phyloP scores from a whole-genome alignment of 2,113 vertebrate species.

The Platysternon megacephalum region DNA sequence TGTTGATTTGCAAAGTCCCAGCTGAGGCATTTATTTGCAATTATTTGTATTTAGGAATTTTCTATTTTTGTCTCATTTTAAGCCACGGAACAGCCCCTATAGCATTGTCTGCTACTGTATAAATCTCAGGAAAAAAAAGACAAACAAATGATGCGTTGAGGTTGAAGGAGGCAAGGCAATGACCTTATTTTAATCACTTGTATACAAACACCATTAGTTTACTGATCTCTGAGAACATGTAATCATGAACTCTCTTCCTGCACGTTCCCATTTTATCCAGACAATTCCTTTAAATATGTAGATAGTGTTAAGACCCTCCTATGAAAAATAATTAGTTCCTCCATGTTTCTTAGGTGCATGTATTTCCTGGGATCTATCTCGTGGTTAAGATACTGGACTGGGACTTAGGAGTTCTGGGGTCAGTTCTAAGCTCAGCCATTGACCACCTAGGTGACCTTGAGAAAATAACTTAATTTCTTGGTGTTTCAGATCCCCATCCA shows the following conservation, averaged over 20 bases:
- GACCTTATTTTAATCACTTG: slow-evolving; percentile 32
- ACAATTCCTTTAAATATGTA: neutral
- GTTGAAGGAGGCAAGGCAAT: neutral
- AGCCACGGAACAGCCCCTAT: slow-evolving; percentile 1
- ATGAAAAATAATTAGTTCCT: neutral
- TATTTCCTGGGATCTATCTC: neutral
- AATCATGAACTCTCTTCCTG: neutral
- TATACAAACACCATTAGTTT: neutral
- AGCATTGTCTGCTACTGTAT: neutral
- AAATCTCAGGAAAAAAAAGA: neutral
- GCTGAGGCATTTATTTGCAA: slow-evolving; percentile 42
- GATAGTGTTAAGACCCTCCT: neutral
- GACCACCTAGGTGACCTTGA: neutral
- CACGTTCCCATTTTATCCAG: neutral
- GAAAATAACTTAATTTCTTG: neutral
- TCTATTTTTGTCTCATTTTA: slow-evolving; percentile 2
- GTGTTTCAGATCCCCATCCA: neutral
- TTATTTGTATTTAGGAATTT: neutral
- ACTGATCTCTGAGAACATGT: neutral
- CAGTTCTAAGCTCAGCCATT: neutral
- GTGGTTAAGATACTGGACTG: neutral
- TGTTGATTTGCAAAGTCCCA: slow-evolving; percentile 37
- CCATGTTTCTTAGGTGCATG: neutral
- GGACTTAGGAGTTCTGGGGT: neutral
- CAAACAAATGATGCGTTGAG: neutral